Evolutionary conservation across 2,113 vertebrate species (phyloP), one percentile per base, ranked within the genome.

Genomic region (Dromaius novaehollandiae): DNA sequence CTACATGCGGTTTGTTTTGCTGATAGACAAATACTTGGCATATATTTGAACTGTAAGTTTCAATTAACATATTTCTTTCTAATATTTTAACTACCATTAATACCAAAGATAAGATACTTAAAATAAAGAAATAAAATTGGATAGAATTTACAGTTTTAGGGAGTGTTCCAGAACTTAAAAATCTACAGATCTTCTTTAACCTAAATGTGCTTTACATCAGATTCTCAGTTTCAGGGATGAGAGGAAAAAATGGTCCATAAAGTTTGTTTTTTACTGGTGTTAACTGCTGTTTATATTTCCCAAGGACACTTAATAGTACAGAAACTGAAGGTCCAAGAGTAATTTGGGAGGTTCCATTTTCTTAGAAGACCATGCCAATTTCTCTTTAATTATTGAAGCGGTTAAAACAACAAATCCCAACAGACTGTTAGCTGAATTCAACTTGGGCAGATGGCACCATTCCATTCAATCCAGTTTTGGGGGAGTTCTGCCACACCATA

Each of bases 401-500:
- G 26, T 95, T 90, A 94, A 48, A 76, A 70, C 84, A 86, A 56
- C 26, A 91, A 58, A 82, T 92, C 81, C 32, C 92, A 44, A 93
- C 94, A 96, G 89, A 95, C 56, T 97, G 74, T 81, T 95, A 83
- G n/a, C 96, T 94, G 82, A 93, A 80, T 50, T 95, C 36, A 64
- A 18, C 48, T 14, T 70, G 93, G 75, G 70, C 48, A 92, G 86
- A 70, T 94, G 90, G 78, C 53, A 80, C 19, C 19, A 70, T 51
- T 78, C 85, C 61, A 85, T 88, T 58, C 64, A 82, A 96, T 91
- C 82, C 25, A 73, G 18, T 92, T 97, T 95, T 60, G 85, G n/a
- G 77, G 80, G 90, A 87, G 40, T 70, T 90, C 51, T 83, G 86
- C 81, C 65, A 44, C 65, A 61, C 89, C 84, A 96, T 88, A 84